phyloP scores from a whole-genome alignment of 2,797 vertebrate genomes.

The Lateolabrax maculatus region DNA sequence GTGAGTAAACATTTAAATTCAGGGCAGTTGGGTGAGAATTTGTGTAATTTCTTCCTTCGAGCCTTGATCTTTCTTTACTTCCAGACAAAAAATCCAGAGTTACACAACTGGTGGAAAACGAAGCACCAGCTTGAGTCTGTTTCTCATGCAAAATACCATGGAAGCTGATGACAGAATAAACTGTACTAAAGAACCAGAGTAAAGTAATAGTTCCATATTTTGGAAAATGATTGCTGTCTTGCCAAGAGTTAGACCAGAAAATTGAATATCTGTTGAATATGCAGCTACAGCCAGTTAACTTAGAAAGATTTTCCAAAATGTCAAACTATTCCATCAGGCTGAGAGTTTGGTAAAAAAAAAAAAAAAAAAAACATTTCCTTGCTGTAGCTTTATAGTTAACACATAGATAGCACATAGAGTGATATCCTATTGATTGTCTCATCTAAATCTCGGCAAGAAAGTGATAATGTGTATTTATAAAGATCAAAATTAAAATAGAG shows the following conservation, averaged over 20 bases:
- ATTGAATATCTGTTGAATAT: background rate
- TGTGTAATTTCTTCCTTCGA: background rate
- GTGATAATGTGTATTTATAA: background rate
- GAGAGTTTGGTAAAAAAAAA: too few species aligned
- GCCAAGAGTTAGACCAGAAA: background rate
- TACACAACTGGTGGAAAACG: constrained; percentile 8
- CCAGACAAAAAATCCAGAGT: constrained; percentile 1
- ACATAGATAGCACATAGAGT: background rate
- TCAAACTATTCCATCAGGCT: too few species aligned
- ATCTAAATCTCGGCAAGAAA: background rate
- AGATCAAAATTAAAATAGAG: too few species aligned
- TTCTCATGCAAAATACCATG: background rate
- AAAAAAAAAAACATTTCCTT: too few species aligned
- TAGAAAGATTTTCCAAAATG: background rate
- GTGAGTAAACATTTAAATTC: background rate
- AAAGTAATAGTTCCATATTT: background rate
- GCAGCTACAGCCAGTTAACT: background rate
- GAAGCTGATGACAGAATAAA: background rate
- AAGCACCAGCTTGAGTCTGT: background rate
- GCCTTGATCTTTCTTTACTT: background rate
- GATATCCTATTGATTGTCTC: background rate
- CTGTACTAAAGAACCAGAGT: background rate
- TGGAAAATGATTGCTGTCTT: background rate
- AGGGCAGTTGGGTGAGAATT: background rate
- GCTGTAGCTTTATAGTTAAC: background rate